Percentiles rank a stretch among this genome's conserved stretches.
Evolutionary conservation across 2,888 invertebrate species (phyloP).

Genomic region (Amphipyra berbera): DNA sequence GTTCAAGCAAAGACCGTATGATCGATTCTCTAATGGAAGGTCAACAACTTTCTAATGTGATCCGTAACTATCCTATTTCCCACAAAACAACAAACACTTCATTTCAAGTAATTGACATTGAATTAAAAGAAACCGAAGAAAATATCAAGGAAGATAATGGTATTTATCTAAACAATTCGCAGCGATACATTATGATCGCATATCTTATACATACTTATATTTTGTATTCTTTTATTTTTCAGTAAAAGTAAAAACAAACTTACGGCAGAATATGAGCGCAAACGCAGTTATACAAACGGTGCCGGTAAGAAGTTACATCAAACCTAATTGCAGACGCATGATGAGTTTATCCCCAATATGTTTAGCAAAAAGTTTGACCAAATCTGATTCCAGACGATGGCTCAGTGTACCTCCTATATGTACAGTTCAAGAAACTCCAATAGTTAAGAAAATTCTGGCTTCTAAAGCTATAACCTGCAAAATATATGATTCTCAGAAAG

Average conservation of each 20-base stretch:
- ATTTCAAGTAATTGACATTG: constrained; percentile 27
- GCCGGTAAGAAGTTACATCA: constrained; percentile 3
- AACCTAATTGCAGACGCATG: constrained; percentile 52
- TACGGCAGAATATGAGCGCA: not conserved
- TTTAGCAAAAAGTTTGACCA: constrained; percentile 47
- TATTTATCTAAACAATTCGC: constrained; percentile 8
- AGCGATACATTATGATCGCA: not conserved
- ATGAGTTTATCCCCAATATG: constrained; percentile 72
- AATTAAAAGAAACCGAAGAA: constrained; percentile 10
- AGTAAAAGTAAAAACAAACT: constrained; percentile 24
- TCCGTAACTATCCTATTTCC: constrained; percentile 15
- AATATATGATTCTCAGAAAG: constrained; percentile 38
- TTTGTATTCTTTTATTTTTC: constrained; percentile 30
- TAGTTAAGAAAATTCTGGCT: constrained; percentile 24
- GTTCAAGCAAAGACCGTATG: constrained; percentile 4
- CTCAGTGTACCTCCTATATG: constrained; percentile 72
- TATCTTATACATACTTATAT: not conserved
- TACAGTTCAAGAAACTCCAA: constrained; percentile 62
- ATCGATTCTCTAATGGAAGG: not conserved
- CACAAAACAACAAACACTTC: constrained; percentile 39
- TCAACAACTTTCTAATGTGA: constrained; percentile 4
- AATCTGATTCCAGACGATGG: constrained; percentile 52
- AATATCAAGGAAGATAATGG: constrained; percentile 16
- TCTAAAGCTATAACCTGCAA: constrained; percentile 54
- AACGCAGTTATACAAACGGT: not conserved